Base-by-base conservation (phyloP, 2,113 vertebrate genomes). In the Xenus cinereus region DNA sequence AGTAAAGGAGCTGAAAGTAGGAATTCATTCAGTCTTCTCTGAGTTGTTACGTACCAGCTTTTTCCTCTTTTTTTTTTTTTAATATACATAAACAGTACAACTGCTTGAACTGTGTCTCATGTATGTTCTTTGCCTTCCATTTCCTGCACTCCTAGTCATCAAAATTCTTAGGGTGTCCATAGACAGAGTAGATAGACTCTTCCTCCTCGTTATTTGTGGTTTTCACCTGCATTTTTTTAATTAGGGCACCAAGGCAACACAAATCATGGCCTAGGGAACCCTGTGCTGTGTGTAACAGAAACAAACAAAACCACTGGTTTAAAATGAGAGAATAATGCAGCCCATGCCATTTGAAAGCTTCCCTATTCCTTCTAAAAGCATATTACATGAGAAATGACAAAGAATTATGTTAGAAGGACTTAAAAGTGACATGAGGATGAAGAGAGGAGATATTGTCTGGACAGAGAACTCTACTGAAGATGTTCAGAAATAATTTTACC, bases 101-200 rank as follows among this genome's bases (percentile, higher is more conserved):
- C 51, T 91, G 39, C 79, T 91, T 78, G 60, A 87, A 84, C 46
- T 77, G 48, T 46, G 10, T 57, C 27, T 85, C 60, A 35, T 69
- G 23, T 92, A 43, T 56, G 4, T 27, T 95, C 64, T 93, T 92
- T 95, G 51, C 68, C 89, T 84, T 84, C 60, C 93, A 89, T 92
- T 93, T 81, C n/a, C 60, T 92, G 93, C 76, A 24, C 56, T 86
- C 45, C 4, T 51, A 39, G 59, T 54, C 93, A 81, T 78, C 76
- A 78, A 89, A 94, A 68, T 75, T 32, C 54, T 37, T 57, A 60
- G 35, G 11, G 7, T 79, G 91, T 76, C 45, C 33, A 18, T 48
- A 84, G 53, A 14, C 17, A 93, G 62, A 64, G 71, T 39, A 94
- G 79, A 84, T 35, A 50, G 13, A 48, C 26, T 51, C 10, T 53